Percentiles rank a stretch among this genome's conserved stretches.
phyloP scores from a whole-genome alignment of 2,888 invertebrate genomes.

The Cordylochernes scorpioides region DNA sequence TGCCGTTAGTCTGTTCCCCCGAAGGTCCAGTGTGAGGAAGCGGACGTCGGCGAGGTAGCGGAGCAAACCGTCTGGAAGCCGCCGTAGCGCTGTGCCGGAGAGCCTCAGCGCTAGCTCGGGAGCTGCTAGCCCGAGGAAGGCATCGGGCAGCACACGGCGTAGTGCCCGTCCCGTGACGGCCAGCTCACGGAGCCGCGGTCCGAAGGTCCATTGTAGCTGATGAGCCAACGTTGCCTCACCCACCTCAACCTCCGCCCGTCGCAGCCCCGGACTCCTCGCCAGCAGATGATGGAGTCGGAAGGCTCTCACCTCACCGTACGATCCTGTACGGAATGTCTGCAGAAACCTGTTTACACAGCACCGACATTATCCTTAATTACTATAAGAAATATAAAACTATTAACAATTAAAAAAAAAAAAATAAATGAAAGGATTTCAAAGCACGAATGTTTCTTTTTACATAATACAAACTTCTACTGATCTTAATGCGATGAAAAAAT shows the following conservation, averaged over 20 bases:
- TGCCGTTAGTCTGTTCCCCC: slow-evolving; percentile 47
- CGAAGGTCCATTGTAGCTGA: slow-evolving; percentile 46
- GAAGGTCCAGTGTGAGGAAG: slow-evolving; percentile 50
- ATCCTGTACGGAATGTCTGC: slow-evolving; percentile 13
- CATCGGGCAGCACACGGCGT: slow-evolving; percentile 43
- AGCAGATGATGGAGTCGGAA: slow-evolving; percentile 15
- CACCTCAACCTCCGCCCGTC: slow-evolving; percentile 32
- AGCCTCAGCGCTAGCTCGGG: slow-evolving; percentile 45
- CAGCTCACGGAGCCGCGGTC: slow-evolving; percentile 46
- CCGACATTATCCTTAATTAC: background rate
- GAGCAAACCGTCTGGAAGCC: slow-evolving; percentile 13
- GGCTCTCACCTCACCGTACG: slow-evolving; percentile 14
- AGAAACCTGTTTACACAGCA: slow-evolving; percentile 10
- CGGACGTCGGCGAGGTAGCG: slow-evolving; percentile 31
- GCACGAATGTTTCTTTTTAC: no score
- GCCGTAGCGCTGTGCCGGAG: slow-evolving; percentile 14
- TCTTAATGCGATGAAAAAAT: no score
- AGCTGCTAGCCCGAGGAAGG: slow-evolving; percentile 32
- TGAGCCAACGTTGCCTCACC: slow-evolving; percentile 42
- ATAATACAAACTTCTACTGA: no score
- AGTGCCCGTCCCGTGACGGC: slow-evolving; percentile 50
- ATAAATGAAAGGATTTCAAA: no score
- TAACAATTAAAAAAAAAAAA: no score
- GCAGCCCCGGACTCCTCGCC: slow-evolving; percentile 10
- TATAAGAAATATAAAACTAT: background rate